These are phyloP conservation scores for Lasioglossum malachurum DNA, from an alignment of 2,888 invertebrate genomes.

Conservation along the genomic window DNA sequence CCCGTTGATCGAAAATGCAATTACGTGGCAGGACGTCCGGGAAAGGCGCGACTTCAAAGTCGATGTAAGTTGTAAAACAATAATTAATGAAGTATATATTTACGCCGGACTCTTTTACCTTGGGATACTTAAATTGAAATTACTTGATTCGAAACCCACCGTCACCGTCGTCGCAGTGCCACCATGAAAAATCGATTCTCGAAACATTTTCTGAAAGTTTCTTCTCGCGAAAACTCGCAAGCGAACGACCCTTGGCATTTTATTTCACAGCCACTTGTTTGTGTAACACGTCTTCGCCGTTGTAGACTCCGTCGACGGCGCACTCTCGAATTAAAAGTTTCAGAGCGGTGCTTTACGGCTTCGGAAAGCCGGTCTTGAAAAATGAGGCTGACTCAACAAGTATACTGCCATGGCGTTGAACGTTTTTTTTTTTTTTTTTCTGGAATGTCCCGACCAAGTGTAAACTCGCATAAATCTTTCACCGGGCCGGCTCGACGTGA, in stretches of 20 bases:
- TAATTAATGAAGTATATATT: too few relatives aligned
- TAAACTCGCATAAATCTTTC: constrained; percentile 16
- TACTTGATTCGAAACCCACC: not conserved
- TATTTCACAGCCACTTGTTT: not conserved
- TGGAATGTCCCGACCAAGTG: not conserved
- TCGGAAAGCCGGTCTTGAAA: not conserved
- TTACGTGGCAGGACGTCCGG: not conserved
- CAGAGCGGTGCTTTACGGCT: not conserved
- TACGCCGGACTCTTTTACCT: too few relatives aligned
- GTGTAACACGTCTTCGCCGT: not conserved
- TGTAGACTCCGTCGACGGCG: not conserved
- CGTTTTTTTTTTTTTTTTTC: not conserved
- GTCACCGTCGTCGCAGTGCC: not conserved
- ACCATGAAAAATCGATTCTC: not conserved
- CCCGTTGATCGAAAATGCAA: not conserved
- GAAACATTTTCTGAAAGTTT: not conserved
- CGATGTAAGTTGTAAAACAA: too few relatives aligned
- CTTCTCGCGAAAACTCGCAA: not conserved
- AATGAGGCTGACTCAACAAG: constrained; percentile 12
- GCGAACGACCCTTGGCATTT: not conserved
- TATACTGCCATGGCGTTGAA: not conserved
- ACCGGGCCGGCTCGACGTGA: not conserved
- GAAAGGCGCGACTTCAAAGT: not conserved
- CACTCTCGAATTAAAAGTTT: constrained; percentile 6
- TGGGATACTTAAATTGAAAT: too few relatives aligned